Base-by-base conservation (phyloP, 2,113 vertebrate species). In the Xerus inauris region DNA sequence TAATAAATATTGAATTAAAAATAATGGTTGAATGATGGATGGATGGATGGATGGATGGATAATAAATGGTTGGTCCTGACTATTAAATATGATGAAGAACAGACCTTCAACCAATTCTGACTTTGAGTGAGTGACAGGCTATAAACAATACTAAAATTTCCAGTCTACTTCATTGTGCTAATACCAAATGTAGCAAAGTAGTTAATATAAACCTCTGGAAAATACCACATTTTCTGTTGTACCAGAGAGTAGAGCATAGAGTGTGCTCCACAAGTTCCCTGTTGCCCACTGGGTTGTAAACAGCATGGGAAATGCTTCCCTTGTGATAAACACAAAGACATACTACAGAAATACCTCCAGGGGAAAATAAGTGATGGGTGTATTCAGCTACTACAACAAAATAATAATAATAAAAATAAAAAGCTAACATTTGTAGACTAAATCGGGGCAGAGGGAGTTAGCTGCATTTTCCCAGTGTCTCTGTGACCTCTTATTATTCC, bases 401-500 rank as follows among this genome's bases (percentile, higher is more conserved):
- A 91, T 89, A 92, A 88, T 62, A 93, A 38, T n/a, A 96, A 91
- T 89, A 92, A 88, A 54, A 93, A 38, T n/a, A 38, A n/a, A 71
- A 30, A 45, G 13, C 75, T 95, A 51, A 38, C 9, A 2, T 94
- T 84, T 85, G 93, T 91, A 47, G 69, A 42, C 28, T 81, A 57
- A 85, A 73, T 62, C 28, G 59, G 59, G 14, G 82, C n/a, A 71
- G n/a, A 64, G n/a, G 4, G 7, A 13, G 59, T 62, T 62, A 73
- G 65, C 76, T 54, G 13, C 81, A 71, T 76, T 96, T 94, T 71
- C 72, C 79, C 32, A 51, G 65, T 94, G 92, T 95, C 92, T 97
- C 65, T 92, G 51, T 93, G 94, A 96, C 94, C 95, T 93, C 89
- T 96, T 91, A 96, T 94, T 96, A 97, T 97, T 95, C 84, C 81